Evolutionary conservation across 30 jellyfish, hydroid and myxozoan genomes (phyloP).

Genomic region (Nemopilema nomurai): DNA sequence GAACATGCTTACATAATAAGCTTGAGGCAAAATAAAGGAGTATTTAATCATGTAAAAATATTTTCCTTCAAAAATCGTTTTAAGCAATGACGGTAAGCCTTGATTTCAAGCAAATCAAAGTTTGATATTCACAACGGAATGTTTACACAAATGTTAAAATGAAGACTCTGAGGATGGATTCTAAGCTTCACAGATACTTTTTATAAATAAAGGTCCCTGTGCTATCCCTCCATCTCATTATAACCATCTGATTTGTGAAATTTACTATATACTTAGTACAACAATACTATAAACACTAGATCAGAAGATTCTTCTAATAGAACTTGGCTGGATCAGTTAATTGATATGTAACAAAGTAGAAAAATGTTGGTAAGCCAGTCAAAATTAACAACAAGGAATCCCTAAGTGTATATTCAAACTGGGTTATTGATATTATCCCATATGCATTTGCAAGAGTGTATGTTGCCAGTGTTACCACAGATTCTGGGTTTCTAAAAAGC

Average conservation of each 20-base stretch:
- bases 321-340: conserved; percentile 74
- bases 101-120: background rate
- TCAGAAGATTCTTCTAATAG: no score
- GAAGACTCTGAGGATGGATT: background rate
- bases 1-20: background rate
- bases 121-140: background rate
- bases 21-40: background rate
- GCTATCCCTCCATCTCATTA: no score
- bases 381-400: conserved; percentile 69
- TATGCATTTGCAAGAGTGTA: conserved; percentile 85
- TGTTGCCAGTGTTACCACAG: conserved; percentile 44
- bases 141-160: background rate
- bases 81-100: no score
- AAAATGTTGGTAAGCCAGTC: conserved; percentile 72
- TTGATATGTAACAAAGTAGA: conserved; percentile 63
- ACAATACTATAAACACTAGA: no score
- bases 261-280: no score
- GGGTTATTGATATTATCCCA: conserved; percentile 86
- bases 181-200: background rate
- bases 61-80: background rate
- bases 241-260: no score
- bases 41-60: background rate
- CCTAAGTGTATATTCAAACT: conserved; percentile 59
- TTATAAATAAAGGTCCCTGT: no score
- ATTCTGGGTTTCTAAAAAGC: conserved; percentile 15